Evolutionary conservation across 1,140 invertebrate species (phyloP).

Genomic region (Trachymyrmex septentrionalis): DNA sequence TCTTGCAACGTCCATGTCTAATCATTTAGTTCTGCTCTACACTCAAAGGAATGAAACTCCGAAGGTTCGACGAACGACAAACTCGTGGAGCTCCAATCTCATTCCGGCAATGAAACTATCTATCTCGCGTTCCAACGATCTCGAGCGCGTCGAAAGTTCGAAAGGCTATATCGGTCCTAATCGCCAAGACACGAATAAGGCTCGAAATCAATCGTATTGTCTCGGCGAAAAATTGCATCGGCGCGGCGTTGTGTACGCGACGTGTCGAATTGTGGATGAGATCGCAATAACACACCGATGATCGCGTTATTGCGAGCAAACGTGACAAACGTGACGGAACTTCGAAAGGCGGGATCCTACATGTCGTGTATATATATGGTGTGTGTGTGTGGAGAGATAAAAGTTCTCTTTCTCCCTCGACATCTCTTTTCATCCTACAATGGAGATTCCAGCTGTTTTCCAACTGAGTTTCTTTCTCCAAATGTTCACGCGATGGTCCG

Average conservation of each 20-base stretch:
- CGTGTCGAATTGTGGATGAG: neutral
- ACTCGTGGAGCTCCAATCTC: neutral
- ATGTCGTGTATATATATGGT: neutral
- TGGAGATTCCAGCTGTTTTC: neutral
- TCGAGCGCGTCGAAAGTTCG: conserved; percentile 1
- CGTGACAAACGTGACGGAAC: conserved; percentile 35
- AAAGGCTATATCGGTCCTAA: neutral
- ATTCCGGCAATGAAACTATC: neutral
- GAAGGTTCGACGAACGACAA: neutral
- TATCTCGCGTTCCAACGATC: neutral
- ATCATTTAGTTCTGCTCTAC: neutral
- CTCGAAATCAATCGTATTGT: neutral
- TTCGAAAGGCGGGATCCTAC: conserved; percentile 5
- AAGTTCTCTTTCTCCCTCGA: neutral
- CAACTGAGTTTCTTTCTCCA: neutral
- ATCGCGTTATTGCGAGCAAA: conserved; percentile 25
- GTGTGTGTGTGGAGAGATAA: conserved; percentile 1
- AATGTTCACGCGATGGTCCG: neutral
- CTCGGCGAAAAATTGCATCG: neutral
- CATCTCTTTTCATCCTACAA: neutral
- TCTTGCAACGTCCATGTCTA: neutral
- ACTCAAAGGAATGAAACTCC: neutral
- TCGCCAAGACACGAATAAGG: neutral
- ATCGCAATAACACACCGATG: conserved; percentile 9
- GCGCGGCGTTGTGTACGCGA: neutral